Evolutionary conservation across 1,140 invertebrate species (phyloP), one percentile per base, ranked within the genome.

Genomic region (Drosophila albomicans): DNA sequence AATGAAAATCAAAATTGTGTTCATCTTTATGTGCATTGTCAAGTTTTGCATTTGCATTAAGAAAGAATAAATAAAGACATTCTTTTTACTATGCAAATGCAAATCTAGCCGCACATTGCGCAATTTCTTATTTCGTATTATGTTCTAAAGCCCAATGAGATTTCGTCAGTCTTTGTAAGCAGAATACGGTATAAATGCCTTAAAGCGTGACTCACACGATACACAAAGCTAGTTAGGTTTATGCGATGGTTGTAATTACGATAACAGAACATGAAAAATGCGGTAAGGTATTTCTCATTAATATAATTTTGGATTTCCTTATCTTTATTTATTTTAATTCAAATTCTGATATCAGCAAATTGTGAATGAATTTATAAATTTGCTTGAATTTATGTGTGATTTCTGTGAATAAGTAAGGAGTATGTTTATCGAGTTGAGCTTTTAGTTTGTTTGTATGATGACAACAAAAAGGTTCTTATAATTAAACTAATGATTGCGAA

Each of bases 131-230:
- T 68, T 61, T 41, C n/a, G 5, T 49, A 57, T 49, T 25, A 10
- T 43, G 20, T 52, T 43, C n/a, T 51, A 51, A 48, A 28, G 32
- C 11, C 15, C 13, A 25, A 25, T 28, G n/a, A n/a, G 35, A 69
- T 69, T 69, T 62, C 57, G 51, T 69, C 58, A 69, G 35, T 2
- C 8, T 32, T 49, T 38, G 46, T 13, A 68, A 69, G 16, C 15
- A 62, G 25, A 51, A 41, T 43, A 43, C 35, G 11, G 20, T 25
- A 25, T 25, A 43, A 30, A 51, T 13, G 32, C 51, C 28, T 30
- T 52, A 30, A 25, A 45, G 30, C 20, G 58, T 67, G 64, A 67
- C 64, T 58, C 52, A 67, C 30, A 25, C 41, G 7, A 45, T 13
- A 11, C 15, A 38, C 3, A 41, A 28, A 62, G 30, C 28, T 35